Evolutionary conservation across 2,797 vertebrate species (phyloP), one percentile per base, ranked within the genome.

Genomic region (Tokudaia tokunoshimensis): DNA sequence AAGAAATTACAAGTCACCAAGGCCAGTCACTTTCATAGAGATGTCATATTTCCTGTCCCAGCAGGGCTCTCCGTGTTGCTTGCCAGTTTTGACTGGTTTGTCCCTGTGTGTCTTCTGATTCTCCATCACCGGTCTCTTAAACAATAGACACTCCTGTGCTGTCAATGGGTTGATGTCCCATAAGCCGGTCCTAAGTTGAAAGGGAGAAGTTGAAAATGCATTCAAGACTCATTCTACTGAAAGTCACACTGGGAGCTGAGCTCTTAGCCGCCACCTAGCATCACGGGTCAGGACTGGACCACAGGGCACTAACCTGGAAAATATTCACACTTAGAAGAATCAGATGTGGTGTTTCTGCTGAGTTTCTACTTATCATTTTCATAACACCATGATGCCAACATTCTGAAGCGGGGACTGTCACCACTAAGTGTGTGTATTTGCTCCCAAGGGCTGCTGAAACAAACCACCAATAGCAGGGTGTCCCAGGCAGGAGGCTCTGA

Each of bases 381-480:
- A 12, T 15, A 17, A 37, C 31, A 24, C n/a, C 34, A 1, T 44
- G 34, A 37, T 9, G 44, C 31, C 55, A 31, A 29, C 12, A 63
- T 26, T 41, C 72, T 44, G 12, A 78, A 34, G 20, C 17, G 37
- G 29, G 3, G 61, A 55, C 50, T 20, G 63, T 41, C 76, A 24
- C 29, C 2, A 34, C 92, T 47, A 4, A 76, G 14, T 26, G 29
- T 24, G 11, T 22, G 0, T 8, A 7, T 24, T 65, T 4, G 5
- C 12, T 57, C 78, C 24, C 50, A 10, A 37, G 24, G 37, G 13
- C 20, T 13, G 6, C 22, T 2, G 0, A 29, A 13, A 70, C 29
- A 5, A 31, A 2, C 22, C 3, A 9, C 22, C 9, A 11, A 1
- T 2, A 31, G 1, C 34, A 0, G 5, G 11, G 19, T 2, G 41